A percentile compares a stretch with the other conserved stretches of the same genome.
Evolutionary conservation across 2,888 invertebrate genomes (phyloP).

Genomic region (Hydroisotoma schaefferi): DNA sequence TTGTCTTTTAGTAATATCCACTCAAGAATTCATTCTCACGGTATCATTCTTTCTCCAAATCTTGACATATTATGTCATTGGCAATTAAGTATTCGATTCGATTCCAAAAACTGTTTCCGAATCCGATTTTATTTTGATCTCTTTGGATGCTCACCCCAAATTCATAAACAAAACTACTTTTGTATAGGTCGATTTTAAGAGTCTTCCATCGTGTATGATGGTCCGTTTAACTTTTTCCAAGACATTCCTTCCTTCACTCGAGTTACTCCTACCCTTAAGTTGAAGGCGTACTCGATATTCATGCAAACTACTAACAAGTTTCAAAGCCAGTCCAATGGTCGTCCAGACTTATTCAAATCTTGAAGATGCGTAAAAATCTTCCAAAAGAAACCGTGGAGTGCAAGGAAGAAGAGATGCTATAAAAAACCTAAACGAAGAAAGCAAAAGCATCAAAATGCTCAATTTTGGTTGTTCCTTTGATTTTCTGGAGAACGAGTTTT

Average conservation of each 20-base stretch:
- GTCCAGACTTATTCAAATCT: not conserved
- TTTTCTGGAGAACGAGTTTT: not conserved
- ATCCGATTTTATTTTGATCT: no score
- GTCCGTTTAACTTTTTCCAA: not conserved
- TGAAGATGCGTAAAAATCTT: not conserved
- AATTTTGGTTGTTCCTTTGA: not conserved
- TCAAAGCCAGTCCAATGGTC: no score
- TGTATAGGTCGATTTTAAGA: no score
- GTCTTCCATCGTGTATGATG: no score
- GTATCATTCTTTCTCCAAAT: not conserved
- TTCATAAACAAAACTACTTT: no score
- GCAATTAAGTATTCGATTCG: constrained; percentile 7
- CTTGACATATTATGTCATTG: constrained; percentile 9
- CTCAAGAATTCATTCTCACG: not conserved
- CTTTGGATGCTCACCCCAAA: no score
- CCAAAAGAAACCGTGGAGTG: no score
- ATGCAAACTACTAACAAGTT: not conserved
- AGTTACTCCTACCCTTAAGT: no score
- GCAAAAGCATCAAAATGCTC: constrained; percentile 3
- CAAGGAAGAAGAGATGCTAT: not conserved
- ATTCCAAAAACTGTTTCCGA: no score
- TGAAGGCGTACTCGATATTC: not conserved
- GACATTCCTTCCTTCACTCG: not conserved
- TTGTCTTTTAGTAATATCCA: constrained; percentile 2
- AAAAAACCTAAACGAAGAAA: not conserved